Conservation (phyloP, 2,888 invertebrate species). For the Galerucella pusilla region DNA sequence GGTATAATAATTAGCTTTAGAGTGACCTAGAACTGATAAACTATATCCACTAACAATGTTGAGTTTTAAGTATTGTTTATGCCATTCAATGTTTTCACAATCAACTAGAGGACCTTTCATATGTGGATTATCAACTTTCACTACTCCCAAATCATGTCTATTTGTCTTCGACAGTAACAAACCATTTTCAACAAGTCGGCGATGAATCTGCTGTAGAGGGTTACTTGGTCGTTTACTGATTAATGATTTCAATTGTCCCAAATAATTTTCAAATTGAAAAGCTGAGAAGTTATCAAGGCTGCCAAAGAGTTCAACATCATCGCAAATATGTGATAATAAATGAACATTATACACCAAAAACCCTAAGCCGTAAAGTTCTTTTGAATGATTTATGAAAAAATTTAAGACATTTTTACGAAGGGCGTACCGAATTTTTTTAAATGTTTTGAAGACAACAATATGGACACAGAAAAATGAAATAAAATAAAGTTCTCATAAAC, state of each 20-base stretch:
- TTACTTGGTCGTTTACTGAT: slow-evolving; percentile 26
- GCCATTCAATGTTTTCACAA: no score
- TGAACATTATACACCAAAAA: slow-evolving; percentile 36
- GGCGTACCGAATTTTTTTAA: slow-evolving; percentile 19
- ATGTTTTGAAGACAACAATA: slow-evolving; percentile 2
- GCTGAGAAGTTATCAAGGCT: slow-evolving; percentile 30
- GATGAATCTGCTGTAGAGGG: slow-evolving; percentile 3
- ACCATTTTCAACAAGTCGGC: no score
- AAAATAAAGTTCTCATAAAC: slow-evolving; percentile 17
- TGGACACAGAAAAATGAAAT: slow-evolving; percentile 10
- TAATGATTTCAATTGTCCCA: slow-evolving; percentile 27
- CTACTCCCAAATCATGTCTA: no score
- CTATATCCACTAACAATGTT: no score
- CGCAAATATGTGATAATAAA: slow-evolving; percentile 37
- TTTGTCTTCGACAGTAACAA: no score
- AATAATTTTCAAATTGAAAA: slow-evolving; percentile 40
- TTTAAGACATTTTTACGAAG: neutral
- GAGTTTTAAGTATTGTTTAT: no score
- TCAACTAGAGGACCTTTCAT: no score
- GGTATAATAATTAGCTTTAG: no score
- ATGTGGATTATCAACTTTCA: no score
- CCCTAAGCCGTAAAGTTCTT: neutral
- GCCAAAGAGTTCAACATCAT: slow-evolving; percentile 37
- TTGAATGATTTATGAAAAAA: neutral
- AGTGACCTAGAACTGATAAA: no score